Base-by-base conservation (phyloP, 2,113 vertebrate genomes). In the Pteruthius melanotis region DNA sequence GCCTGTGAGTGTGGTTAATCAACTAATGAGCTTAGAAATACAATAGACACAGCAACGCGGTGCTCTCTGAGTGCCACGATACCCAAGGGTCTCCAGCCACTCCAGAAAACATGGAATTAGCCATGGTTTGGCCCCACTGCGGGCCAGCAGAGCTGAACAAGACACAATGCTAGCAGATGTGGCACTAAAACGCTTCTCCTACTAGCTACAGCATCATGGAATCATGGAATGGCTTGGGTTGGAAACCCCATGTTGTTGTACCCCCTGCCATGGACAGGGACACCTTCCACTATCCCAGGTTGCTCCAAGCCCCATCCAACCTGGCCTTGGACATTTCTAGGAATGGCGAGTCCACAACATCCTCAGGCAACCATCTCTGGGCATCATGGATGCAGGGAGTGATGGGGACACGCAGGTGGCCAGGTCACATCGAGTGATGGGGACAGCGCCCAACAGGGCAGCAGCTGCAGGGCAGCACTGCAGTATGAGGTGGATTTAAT, bases 21-120 rank as follows among this genome's bases (percentile, higher is more conserved):
- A 88, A 65, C 90, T 89, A 92, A 95, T 40, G 60, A 92, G 94
- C 87, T 90, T 90, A 88, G 23, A 68, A 93, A 89, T 12, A 74
- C 93, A 93, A 94, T 31, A 81, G 91, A 15, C 39, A 65, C 65
- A 88, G 92, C 71, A 74, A 47, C 68, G n/a, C 1, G 5, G 37
- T 44, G 90, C 75, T 83, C 66, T 63, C 59, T 0, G 2, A 71
- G 54, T 5, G 2, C 5, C 13, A 28, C 2, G 2, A 2, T 53
- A 64, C 76, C 4, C 5, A 47, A 28, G 85, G 94, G 66, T 70
- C 90, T 56, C 44, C 11, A 86, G 76, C n/a, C 82, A 44, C 54
- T 40, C 20, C 85, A 47, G 71, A 47, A 60, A 65, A 64, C 1
- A 13, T 4, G 6, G 13, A 18, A 68, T 77, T 33, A 69, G 45